Evolutionary conservation across 2,888 invertebrate species (phyloP), one percentile per base, ranked within the genome.

Genomic region (Omphaloscelis lunosa): DNA sequence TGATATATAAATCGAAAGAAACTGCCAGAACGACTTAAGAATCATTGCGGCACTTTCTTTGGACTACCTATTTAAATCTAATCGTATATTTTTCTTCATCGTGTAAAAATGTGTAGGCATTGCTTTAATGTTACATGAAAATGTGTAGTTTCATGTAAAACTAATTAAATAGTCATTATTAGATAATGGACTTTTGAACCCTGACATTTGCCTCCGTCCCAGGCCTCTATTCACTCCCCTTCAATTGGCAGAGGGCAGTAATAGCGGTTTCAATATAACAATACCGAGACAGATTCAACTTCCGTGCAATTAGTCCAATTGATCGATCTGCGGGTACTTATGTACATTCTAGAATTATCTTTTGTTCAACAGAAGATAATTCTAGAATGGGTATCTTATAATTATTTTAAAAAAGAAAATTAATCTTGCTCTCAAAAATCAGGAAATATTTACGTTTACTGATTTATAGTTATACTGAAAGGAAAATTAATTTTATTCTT

Each of bases 201-300:
- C 51, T 65, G 27, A 76, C 39, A 66, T 71, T 76, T 41, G 39
- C 68, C 66, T 73, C 51, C 17, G 59, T 48, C 17, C 15, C 41
- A 45, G 59, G 41, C 23, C 27, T 69, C 59, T 45, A 85, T 83
- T 86, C 75, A 79, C 23, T 27, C 56, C 45, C 53, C 45, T 51
- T 59, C 73, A 67, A 34, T 65, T 61, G 63, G 59, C n/a, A 63
- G 51, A 70, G 67, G 73, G 45, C 62, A 68, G 74, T 81, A 77
- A 86, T 78, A 81, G 79, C 51, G 83, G 83, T 85, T 79, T 86
- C 85, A 79, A 69, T 86, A 75, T 81, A 79, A 86, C 85, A 86
- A 86, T 86, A 77, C 74, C 65, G 79, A 70, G 66, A 81, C 74
- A 85, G 83, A 86, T 85, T 86, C 67, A 56, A 78, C 77, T 85